These are phyloP conservation scores for Numenius arquata DNA, from an alignment of 2,113 vertebrate species.

Conservation along the genomic window DNA sequence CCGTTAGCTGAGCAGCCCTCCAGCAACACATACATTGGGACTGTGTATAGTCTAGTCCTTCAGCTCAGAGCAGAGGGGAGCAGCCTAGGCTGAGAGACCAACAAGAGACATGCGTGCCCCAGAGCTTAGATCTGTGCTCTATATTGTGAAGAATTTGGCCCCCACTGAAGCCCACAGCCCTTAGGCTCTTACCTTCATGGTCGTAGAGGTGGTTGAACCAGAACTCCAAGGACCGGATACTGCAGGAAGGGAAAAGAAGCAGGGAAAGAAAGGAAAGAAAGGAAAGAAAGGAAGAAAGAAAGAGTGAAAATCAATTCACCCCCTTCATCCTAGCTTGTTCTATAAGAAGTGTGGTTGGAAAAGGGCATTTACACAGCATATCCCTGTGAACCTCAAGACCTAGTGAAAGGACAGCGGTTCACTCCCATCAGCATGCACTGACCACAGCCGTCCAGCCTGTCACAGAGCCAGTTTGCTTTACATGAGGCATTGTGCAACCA, in stretches of 20 bases:
- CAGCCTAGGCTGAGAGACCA: not conserved
- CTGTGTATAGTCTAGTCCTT: not conserved
- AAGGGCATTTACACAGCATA: not conserved
- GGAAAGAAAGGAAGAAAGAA: not conserved
- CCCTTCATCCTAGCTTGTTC: not conserved
- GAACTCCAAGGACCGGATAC: constrained; percentile 93
- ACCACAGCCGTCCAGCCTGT: not conserved
- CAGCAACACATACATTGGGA: not conserved
- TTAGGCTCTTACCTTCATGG: constrained; percentile 86
- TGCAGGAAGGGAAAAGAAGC: constrained; percentile 59
- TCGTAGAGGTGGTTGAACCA: constrained; percentile 95
- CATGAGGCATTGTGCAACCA: not conserved
- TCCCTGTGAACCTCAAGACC: not conserved
- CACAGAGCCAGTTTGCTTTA: not conserved
- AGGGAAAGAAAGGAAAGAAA: not conserved
- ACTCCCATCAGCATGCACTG: not conserved
- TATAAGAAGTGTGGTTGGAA: not conserved
- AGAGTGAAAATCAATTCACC: not conserved
- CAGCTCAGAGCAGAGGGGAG: not conserved
- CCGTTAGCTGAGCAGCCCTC: not conserved
- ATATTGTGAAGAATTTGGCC: not conserved
- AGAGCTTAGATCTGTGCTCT: not conserved
- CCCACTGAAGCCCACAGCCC: not conserved
- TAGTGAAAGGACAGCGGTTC: not conserved
- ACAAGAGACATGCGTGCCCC: not conserved